Base-by-base conservation (phyloP, 2,888 invertebrate species). In the Acrobasis repandana region DNA sequence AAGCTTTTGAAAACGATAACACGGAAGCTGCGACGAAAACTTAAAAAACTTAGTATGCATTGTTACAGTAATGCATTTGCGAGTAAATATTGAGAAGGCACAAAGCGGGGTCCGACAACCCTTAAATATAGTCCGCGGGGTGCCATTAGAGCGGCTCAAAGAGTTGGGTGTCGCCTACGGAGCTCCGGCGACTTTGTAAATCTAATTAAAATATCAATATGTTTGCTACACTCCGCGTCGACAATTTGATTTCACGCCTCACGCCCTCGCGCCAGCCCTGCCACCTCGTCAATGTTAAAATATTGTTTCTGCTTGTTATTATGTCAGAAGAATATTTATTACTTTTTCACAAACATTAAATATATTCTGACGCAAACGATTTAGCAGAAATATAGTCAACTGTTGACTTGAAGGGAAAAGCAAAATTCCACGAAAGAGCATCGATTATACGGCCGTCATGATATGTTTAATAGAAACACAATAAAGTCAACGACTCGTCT, bases 131-230 rank as follows among this genome's bases (percentile, higher is more conserved):
- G 86, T 82, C 90, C 88, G 73, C 90, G 83, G 92, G 92, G 91
- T 88, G 91, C 91, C 91, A 92, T 92, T 92, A 92, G 83, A 80
- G 75, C 82, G 78, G 81, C 82, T 86, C 89, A 91, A 91, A 92
- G 91, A 91, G 91, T 89, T 91, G 90, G 88, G 88, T 85, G 87
- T 86, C 75, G 83, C 86, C 85, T 80, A 73, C 79, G 75, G 76
- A 80, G 80, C 85, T 74, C 82, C 77, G 79, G 82, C 83, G 84
- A 90, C 90, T 90, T 90, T 90, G 90, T 90, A 88, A 90, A 92
- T 92, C 92, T 92, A 92, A 92, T 92, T 92, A 91, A 91, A 92
- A 91, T 92, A 91, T 92, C 91, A 92, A 91, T 92, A 92, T 91
- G 92, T 83, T 90, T 81, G 77, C 85, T 82, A 82, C 76, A 84